Conservation (phyloP, 2,797 vertebrate genomes). For the Natrix natrix region DNA sequence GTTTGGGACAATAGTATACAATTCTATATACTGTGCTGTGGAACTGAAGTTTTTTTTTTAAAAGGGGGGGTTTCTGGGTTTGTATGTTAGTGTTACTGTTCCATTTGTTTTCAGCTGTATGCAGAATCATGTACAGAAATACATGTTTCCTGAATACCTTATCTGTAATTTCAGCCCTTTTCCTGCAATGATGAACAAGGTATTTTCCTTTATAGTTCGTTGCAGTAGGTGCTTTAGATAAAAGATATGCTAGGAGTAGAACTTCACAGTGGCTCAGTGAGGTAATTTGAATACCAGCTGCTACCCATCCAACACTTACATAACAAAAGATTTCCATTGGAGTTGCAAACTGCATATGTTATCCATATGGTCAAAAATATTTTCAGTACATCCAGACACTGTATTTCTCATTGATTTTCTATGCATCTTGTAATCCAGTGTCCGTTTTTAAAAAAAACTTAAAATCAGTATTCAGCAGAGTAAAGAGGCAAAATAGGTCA, state of each 20-base stretch:
- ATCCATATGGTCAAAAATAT: neutral
- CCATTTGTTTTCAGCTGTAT: neutral
- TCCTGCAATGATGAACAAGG: neutral
- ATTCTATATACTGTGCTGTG: neutral
- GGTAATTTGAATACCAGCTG: neutral
- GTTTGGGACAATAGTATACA: neutral
- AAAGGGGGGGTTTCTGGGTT: neutral
- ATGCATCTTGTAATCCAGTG: neutral
- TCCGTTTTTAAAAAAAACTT: neutral
- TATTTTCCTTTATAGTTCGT: neutral
- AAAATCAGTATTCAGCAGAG: neutral
- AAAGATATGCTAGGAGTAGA: neutral
- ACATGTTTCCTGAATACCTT: neutral
- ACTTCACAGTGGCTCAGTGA: neutral
- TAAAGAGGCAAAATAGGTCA: neutral
- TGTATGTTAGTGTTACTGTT: neutral
- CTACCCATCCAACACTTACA: neutral
- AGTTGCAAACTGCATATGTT: neutral
- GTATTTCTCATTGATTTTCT: neutral
- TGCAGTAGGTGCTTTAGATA: neutral
- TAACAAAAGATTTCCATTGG: neutral
- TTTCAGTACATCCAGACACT: neutral
- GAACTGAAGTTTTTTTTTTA: too few species aligned
- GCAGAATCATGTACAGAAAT: neutral
- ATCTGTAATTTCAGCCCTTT: neutral